Percentiles rank a stretch among this genome's conserved stretches.
Evolutionary conservation across 2,797 vertebrate genomes (phyloP).

Genomic region (Margarornis squamiger): DNA sequence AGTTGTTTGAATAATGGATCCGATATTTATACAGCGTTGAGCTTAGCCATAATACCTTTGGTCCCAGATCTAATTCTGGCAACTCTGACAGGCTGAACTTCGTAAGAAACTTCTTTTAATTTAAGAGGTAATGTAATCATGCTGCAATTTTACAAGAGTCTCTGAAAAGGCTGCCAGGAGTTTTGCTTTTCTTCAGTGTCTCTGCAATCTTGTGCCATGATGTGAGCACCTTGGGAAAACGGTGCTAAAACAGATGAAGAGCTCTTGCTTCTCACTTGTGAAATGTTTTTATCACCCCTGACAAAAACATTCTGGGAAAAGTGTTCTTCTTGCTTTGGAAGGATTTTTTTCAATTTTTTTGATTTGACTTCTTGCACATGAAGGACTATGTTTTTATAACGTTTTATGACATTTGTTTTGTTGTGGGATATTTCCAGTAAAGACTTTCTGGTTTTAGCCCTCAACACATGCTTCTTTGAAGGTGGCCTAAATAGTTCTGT

Average conservation of each 20-base stretch:
- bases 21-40: not conserved
- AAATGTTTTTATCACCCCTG: not conserved
- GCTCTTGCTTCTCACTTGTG: not conserved
- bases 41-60: not conserved
- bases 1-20: slow-evolving; percentile 10
- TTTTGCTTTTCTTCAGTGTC: not conserved
- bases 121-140: not conserved
- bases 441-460: not conserved
- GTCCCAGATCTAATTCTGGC: not conserved
- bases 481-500: not conserved
- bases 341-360: not conserved
- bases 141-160: not conserved
- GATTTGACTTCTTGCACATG: not conserved
- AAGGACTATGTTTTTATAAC: not conserved
- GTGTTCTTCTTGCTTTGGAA: not conserved
- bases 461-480: not conserved
- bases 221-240: not conserved
- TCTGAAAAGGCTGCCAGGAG: not conserved
- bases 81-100: not conserved
- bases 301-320: not conserved
- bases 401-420: not conserved
- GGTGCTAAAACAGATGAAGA: not conserved
- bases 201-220: not conserved
- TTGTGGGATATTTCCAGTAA: not conserved
- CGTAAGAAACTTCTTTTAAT: not conserved